Evolutionary conservation across 2,888 invertebrate species (phyloP), one percentile per base, ranked within the genome.

Genomic region (Drosophila setosimentum): DNA sequence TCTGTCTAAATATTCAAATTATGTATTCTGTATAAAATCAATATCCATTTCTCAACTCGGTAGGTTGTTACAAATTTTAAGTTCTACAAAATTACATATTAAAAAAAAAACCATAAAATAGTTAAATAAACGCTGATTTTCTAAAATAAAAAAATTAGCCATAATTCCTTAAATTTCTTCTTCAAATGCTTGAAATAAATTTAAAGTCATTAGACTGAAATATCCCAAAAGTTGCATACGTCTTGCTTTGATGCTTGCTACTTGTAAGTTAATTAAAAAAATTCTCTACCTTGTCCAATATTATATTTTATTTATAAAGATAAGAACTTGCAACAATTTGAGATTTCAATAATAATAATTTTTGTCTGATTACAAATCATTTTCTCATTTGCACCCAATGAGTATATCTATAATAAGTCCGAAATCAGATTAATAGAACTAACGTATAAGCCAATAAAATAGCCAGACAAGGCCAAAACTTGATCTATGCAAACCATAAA

Each of bases 401-500:
- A 5, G 16, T 16, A 16, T 4, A 45, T 21, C 0, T 13, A 8
- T 11, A 30, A 21, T 3, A 21, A 33, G n/a, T n/a, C 13, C 2
- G 27, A 32, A 77, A 66, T 42, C 7, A 63, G 80, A 40, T 63
- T 45, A 60, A 37, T 70, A 49, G 61, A 45, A 59, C 69, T 42
- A 27, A 18, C 0, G 6, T 54, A 27, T 35, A 24, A 61, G 16
- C 29, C 45, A 61, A 58, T 35, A 24, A 69, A 53, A 45, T 54
- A 45, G 60, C 24, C 42, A 60, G 42, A 40, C 61, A 45, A 53
- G 51, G 49, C 62, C 29, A 62, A 59, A 18, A 27, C 27, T 33
- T 51, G 27, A 3, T 42, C 24, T 42, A 18, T 24, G 21, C 18
- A 13, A 54, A 6, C 27, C 30, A 57, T 42, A 65, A 67, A 40